Base-by-base conservation (phyloP, 1,140 invertebrate species). In the Gryon sp. region DNA sequence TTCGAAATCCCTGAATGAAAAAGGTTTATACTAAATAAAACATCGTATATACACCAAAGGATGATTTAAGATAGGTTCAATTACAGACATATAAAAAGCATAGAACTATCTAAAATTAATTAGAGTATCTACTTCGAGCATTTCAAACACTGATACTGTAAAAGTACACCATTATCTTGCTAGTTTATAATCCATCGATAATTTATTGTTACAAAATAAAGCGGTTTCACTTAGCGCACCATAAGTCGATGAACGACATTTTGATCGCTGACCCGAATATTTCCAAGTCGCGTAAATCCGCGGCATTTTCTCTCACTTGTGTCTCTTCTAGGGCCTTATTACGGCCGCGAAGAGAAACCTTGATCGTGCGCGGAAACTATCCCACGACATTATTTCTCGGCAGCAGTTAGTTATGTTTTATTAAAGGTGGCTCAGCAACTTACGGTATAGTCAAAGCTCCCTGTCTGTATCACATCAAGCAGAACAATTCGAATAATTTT, bases 401-500 rank as follows among this genome's bases (percentile, higher is more conserved):
- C 77, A 52, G 55, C 55, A 70, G 62, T 76, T 57, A 72, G 72
- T 76, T 55, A 70, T 76, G 73, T 76, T 66, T 74, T 65, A 69
- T 69, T 70, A 55, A 62, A 72, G 69, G 77, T 80, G 55, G 60
- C 41, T 52, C 26, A 68, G 41, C 57, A 73, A 68, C 52, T 74
- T 78, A 62, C 70, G 62, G 63, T 62, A 76, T 77, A 72, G 62
- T 26, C 81, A 53, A 50, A 2, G 78, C 78, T 80, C 76, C 68
- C 69, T 79, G 55, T 57, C 63, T 55, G 70, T 73, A 69, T 69
- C 59, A 76, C 74, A 65, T 76, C 63, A 74, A 66, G 78, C 75
- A 73, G 63, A 79, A 79, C 80, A 82, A 86, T 87, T 87, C 83
- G 82, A 86, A 87, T 87, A 86, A 85, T 87, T 84, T 80, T 78